Percentiles rank a stretch among this genome's conserved stretches.
phyloP scores from a whole-genome alignment of 1,140 invertebrate species.

The Oedothorax gibbosus region DNA sequence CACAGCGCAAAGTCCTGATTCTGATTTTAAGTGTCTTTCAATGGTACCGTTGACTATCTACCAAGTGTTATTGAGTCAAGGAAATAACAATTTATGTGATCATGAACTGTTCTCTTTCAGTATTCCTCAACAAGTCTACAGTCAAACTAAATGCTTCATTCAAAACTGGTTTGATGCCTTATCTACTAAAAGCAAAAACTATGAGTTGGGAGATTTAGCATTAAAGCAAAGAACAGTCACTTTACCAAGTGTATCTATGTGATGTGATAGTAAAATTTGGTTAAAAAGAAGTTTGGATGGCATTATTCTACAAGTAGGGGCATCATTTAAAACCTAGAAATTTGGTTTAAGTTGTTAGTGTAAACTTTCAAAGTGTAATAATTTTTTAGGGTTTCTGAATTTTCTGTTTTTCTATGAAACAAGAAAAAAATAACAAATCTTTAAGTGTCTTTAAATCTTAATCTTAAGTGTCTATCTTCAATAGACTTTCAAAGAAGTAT shows the following conservation, averaged over 20 bases:
- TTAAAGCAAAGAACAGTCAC: background rate
- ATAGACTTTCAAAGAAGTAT: too few relatives aligned
- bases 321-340: too few relatives aligned
- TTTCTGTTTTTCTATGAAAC: too few relatives aligned
- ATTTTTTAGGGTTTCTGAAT: too few relatives aligned
- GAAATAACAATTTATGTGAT: background rate
- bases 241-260: constrained; percentile 21
- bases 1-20: background rate
- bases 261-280: background rate
- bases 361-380: too few relatives aligned
- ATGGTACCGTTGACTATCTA: constrained; percentile 34
- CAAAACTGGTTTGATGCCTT: constrained; percentile 5
- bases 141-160: background rate
- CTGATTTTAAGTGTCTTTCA: constrained; percentile 16
- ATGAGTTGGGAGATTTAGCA: background rate
- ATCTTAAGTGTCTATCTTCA: too few relatives aligned
- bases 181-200: background rate
- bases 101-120: constrained; percentile 29
- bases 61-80: background rate
- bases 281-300: too few relatives aligned
- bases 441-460: too few relatives aligned
- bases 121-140: constrained; percentile 7
- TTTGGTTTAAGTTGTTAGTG: too few relatives aligned
- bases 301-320: too few relatives aligned
- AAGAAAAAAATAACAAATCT: too few relatives aligned